Evolutionary conservation across 1,140 invertebrate species (phyloP), one percentile per base, ranked within the genome.

Genomic region (Heliconius congener): DNA sequence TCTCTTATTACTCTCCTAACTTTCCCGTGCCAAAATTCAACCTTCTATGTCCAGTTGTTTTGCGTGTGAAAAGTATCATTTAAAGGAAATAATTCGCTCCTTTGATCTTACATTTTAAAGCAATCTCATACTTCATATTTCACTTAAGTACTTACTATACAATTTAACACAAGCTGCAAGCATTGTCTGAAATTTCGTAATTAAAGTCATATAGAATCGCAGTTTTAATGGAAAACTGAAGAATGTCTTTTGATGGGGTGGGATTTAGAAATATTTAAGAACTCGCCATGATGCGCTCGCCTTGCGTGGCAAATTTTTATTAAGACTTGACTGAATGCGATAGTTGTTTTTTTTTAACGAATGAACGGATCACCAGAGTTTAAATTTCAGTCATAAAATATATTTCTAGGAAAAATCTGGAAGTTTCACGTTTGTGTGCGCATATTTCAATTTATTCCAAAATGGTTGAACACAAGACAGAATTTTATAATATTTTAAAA

Each of bases 181-280:
- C 50, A 8, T 60, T n/a, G 55, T 60, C 55, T 60, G n/a, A 19
- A 23, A 13, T 66, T 66, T 23, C 9, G 4, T 66, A 11, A 66
- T 66, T 66, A 66, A 66, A 66, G 60, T 9, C 27, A 30, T 30
- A 11, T 27, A 66, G 23, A 66, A 30, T 13, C 27, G 23, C 27
- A 23, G 60, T 66, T 66, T 57, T 66, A 66, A 66, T 66, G 60
- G 60, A 66, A 66, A 66, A 66, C 23, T 30, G 23, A 66, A 66
- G 60, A 0, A 30, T 23, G n/a, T 60, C 55, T 66, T 66, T 66
- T 5, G 23, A 66, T 27, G 60, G 27, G 27, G 60, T 57, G 50
- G 50, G 6, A 19, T 52, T 8, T 57, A 57, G n/a, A 16, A 27
- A 66, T 23, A 66, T 16, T 66, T 27, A 11, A n/a, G 27, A 66